These are phyloP conservation scores for Arizona elegans DNA, from an alignment of 2,113 vertebrate species.

Conservation along the genomic window DNA sequence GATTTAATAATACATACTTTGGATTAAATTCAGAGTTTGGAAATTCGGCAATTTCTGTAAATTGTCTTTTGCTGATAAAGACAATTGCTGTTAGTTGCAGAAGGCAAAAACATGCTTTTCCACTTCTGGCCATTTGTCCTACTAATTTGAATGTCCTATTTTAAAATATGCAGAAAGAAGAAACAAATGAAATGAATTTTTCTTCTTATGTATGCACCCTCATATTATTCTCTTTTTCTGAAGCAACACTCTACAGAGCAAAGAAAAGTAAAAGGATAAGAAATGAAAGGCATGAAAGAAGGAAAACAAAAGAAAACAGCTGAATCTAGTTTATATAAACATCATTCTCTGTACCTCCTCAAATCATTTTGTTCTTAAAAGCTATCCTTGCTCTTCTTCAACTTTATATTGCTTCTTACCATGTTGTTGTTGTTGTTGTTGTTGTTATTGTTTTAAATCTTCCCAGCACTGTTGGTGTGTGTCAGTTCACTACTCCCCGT, in stretches of 20 bases:
- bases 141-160: not conserved
- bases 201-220: not conserved
- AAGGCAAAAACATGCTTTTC: not conserved
- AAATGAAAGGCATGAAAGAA: not conserved
- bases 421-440: not conserved
- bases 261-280: not conserved
- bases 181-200: not conserved
- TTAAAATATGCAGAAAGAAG: not conserved
- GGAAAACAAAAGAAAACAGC: not conserved
- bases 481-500: not conserved
- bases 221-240: not conserved
- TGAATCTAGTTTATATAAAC: not conserved
- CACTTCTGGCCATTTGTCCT: not conserved
- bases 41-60: not conserved
- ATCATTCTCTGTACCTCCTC: not conserved
- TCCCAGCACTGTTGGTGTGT: not conserved
- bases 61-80: not conserved
- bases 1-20: conserved; percentile 24
- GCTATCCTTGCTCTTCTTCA: not conserved
- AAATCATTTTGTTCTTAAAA: not conserved
- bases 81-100: not conserved
- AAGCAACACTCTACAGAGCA: not conserved
- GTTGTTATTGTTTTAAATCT: not conserved
- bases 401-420: not conserved
- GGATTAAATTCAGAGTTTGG: conserved; percentile 39